A percentile compares a stretch with the other conserved stretches of the same genome.
Evolutionary conservation across 2,888 invertebrate species (phyloP).

Genomic region (Serrognathus titanus): DNA sequence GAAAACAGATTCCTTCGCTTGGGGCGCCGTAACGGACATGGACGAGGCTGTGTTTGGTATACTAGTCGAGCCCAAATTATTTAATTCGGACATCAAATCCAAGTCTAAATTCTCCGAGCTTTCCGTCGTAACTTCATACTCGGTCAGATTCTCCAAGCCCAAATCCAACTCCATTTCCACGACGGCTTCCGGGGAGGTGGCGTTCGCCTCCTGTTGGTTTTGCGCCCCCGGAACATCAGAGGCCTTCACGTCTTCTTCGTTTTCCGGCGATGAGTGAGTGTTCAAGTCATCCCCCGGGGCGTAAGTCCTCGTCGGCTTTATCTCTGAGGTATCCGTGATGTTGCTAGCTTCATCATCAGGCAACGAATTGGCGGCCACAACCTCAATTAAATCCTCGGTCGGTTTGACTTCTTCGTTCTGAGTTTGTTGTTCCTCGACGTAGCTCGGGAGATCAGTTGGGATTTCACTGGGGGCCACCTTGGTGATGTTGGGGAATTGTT

Average conservation of each 20-base stretch:
- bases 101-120: conserved; percentile 41
- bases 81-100: conserved; percentile 54
- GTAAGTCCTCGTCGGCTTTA: conserved; percentile 47
- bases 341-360: conserved; percentile 4
- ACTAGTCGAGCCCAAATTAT: conserved; percentile 53
- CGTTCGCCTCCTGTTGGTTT: not conserved
- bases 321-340: conserved; percentile 33
- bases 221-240: not conserved
- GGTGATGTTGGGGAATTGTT: conserved; percentile 35
- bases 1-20: conserved; percentile 86
- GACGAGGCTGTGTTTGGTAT: conserved; percentile 29
- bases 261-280: conserved; percentile 23
- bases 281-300: conserved; percentile 31
- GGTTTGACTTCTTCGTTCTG: conserved; percentile 42
- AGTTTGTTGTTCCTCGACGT: not conserved
- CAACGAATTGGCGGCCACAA: not conserved
- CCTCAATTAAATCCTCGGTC: conserved; percentile 41
- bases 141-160: conserved; percentile 41
- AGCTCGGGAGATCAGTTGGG: not conserved
- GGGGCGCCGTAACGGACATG: conserved; percentile 36
- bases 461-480: conserved; percentile 17
- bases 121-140: conserved; percentile 34
- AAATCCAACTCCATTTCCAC: conserved; percentile 24
- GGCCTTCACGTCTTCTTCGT: conserved; percentile 20
- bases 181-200: conserved; percentile 15